These are phyloP conservation scores for Synanthedon tipuliformis DNA, from an alignment of 2,888 invertebrate genomes.

Conservation along the genomic window DNA sequence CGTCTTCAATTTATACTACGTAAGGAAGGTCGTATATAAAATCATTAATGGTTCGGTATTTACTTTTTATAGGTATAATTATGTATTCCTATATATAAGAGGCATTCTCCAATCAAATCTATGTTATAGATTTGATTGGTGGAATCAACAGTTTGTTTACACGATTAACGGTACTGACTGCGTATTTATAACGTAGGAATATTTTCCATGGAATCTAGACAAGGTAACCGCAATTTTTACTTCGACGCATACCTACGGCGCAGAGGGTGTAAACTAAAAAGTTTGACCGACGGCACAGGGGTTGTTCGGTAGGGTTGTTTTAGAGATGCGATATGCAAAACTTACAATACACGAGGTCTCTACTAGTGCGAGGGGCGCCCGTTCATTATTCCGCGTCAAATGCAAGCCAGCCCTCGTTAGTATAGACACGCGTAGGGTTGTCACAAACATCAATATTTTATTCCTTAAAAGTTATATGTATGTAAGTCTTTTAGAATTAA, in stretches of 20 bases:
- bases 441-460: neutral
- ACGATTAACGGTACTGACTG: too few species aligned
- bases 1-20: too few species aligned
- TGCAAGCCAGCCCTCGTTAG: slow-evolving; percentile 34
- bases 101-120: too few species aligned
- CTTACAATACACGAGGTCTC: slow-evolving; percentile 29
- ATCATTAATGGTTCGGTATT: too few species aligned
- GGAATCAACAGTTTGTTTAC: too few species aligned
- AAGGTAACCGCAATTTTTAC: neutral
- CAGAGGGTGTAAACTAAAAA: neutral
- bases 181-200: too few species aligned
- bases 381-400: slow-evolving; percentile 55
- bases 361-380: slow-evolving; percentile 20
- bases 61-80: too few species aligned
- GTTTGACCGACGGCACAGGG: neutral
- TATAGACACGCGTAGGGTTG: neutral
- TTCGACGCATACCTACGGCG: neutral
- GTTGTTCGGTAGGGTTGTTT: slow-evolving; percentile 16
- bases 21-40: too few species aligned
- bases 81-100: too few species aligned
- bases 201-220: neutral
- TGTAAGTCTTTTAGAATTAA: too few species aligned
- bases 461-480: too few species aligned
- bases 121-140: too few species aligned
- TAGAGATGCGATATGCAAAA: slow-evolving; percentile 36